Base-by-base conservation (phyloP, 2,888 invertebrate genomes). In the Sminthurides aquaticus region DNA sequence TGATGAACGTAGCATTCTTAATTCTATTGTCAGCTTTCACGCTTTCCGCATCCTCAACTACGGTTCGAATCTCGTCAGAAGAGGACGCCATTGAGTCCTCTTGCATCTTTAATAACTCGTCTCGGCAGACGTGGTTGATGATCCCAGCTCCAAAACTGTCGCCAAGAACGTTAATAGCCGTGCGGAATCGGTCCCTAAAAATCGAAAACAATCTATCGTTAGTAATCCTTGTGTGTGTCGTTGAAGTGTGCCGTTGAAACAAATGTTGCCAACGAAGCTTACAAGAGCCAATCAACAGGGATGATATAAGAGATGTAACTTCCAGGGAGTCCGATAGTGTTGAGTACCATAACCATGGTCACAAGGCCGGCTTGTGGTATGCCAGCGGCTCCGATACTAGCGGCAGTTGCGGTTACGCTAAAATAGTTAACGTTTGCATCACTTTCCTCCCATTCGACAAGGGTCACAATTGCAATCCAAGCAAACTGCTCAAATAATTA, bases 331-430 rank as follows among this genome's bases (percentile, higher is more conserved):
- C 78, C 78, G 57, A 79, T 76, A 5, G 77, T 77, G 63, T 78
- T 77, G 59, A 79, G 70, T 2, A 79, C 78, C 77, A 79, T 78
- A 26, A 79, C 78, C 81, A 81, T 80, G 67, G 81, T 81, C n/a
- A 81, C 80, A n/a, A 81, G 75, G 34, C 81, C 81, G 26, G 81
- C 81, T 69, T 81, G 80, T 2, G 81, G 81, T 34, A 84, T 82
- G 2, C 82, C 82, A 1, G 83, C 83, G 1, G 83, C 83, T n/a
- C 83, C 83, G 63, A 84, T 81, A 2, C 82, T 81, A 1, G 83
- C 83, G 24, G 82, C 79, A 1, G 83, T 83, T 2, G 83, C 81
- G 3, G 83, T 83, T 63, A 84, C 79, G 71, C 82, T 82, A 67
- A 8, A 18, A 60, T 22, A 55, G 49, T 43, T 11, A 43, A 43